Evolutionary conservation across 2,113 vertebrate genomes (phyloP), one percentile per base, ranked within the genome.

Genomic region (Saguinus imperator): DNA sequence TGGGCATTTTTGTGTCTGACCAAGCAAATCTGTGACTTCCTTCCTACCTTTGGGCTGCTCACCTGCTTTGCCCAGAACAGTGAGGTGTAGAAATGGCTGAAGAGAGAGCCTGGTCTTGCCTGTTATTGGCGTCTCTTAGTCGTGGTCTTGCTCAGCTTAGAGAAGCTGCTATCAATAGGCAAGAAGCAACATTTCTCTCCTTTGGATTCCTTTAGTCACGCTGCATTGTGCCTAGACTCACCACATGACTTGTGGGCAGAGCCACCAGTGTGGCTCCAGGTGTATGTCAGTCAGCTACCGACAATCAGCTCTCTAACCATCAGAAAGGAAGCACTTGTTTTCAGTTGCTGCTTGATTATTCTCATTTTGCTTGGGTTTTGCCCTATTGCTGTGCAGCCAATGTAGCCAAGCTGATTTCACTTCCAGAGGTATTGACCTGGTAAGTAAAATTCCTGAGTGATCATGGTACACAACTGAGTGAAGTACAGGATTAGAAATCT

Each of bases 371-470:
- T 73, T 75, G 32, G 52, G 0, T 82, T 91, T 35, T 55, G 43
- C 3, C 13, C 79, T 43, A 50, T 45, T 57, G 8, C 43, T 89
- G 4, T 40, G 68, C 5, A 85, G 35, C 3, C 57, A 83, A 64
- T 29, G 10, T 11, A 87, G 32, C 27, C 20, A 45, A 79, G 58
- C 18, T 43, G 88, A 79, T 90, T 83, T 94, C 11, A 23, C 32
- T 83, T 80, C n/a, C 43, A 86, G 61, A 37, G 61, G 29, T 73
- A 40, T 17, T 79, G 58, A 68, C 7, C 13, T 25, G 35, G 23
- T 87, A 77, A 83, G 43, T 40, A 88, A 81, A 86, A 29, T 87
- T 57, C 3, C 58, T 55, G 32, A 87, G 50, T 90, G 64, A 58
- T 75, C 5, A 0, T 55, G n/a, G 52, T 70, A 85, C n/a, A 50